Evolutionary conservation across 2,113 vertebrate genomes (phyloP).

Genomic region (Mormyrus iriodes): DNA sequence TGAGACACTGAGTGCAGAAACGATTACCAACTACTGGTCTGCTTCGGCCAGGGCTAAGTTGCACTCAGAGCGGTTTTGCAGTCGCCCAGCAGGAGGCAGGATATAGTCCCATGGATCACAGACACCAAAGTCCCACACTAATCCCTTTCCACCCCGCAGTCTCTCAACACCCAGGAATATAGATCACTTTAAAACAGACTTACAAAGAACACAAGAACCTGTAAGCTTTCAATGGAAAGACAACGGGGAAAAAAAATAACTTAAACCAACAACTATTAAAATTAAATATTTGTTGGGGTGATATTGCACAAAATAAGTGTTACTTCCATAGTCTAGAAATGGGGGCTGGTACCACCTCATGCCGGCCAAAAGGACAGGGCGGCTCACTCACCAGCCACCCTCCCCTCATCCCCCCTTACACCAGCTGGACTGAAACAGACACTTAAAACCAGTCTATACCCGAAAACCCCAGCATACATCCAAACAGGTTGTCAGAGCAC

Average conservation of each 20-base stretch:
- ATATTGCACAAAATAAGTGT: slow-evolving; percentile 89
- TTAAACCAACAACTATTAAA: slow-evolving; percentile 44
- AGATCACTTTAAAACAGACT: slow-evolving; percentile 42
- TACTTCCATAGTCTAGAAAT: slow-evolving; percentile 52
- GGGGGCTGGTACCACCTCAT: slow-evolving; percentile 41
- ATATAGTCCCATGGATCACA: neutral
- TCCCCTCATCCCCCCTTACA: too few relatives aligned
- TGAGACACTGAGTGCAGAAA: neutral
- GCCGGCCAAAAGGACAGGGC: slow-evolving; percentile 15
- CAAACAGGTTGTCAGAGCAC: slow-evolving; percentile 56
- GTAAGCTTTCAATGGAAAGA: slow-evolving; percentile 65
- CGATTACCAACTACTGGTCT: neutral
- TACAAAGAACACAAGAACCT: slow-evolving; percentile 69
- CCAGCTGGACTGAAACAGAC: neutral
- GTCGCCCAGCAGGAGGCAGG: neutral
- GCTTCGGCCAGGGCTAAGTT: neutral
- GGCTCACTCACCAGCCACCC: neutral
- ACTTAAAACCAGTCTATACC: neutral
- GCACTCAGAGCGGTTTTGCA: neutral
- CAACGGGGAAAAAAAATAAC: slow-evolving; percentile 52
- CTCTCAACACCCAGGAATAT: slow-evolving; percentile 11
- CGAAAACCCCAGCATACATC: slow-evolving; percentile 20
- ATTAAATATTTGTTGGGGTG: slow-evolving; percentile 49
- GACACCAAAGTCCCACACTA: neutral
- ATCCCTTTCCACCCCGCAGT: neutral